phyloP scores from a whole-genome alignment of 2,888 invertebrate species.

The Sipha maydis region DNA sequence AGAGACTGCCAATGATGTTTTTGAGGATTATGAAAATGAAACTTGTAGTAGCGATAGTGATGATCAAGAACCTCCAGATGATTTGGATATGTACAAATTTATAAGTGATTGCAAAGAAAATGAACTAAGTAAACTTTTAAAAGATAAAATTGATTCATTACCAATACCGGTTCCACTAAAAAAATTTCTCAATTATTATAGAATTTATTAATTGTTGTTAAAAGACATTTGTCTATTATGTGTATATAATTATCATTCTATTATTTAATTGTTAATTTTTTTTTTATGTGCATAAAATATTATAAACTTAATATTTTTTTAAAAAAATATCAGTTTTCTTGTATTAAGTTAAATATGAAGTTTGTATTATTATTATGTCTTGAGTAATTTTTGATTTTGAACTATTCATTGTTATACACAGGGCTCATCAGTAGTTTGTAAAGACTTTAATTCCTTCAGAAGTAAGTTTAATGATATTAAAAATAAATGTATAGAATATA shows the following conservation, averaged over 20 bases:
- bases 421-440: neutral
- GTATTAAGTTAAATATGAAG: neutral
- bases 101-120: neutral
- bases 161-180: slow-evolving; percentile 28
- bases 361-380: neutral
- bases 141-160: slow-evolving; percentile 26
- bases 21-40: no score
- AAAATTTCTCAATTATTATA: slow-evolving; percentile 13
- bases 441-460: neutral
- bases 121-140: slow-evolving; percentile 28
- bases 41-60: neutral
- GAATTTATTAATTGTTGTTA: neutral
- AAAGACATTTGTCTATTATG: neutral
- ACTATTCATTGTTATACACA: neutral
- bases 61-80: neutral
- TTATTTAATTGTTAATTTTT: slow-evolving; percentile 1
- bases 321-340: neutral
- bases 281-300: slow-evolving; percentile 24
- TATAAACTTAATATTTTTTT: neutral
- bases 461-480: no score
- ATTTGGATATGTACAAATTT: neutral
- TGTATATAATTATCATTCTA: neutral
- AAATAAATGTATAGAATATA: no score
- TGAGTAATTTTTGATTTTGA: neutral
- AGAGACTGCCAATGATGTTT: neutral